Conservation (phyloP, 1,140 invertebrate species). For the Drosophila orena region DNA sequence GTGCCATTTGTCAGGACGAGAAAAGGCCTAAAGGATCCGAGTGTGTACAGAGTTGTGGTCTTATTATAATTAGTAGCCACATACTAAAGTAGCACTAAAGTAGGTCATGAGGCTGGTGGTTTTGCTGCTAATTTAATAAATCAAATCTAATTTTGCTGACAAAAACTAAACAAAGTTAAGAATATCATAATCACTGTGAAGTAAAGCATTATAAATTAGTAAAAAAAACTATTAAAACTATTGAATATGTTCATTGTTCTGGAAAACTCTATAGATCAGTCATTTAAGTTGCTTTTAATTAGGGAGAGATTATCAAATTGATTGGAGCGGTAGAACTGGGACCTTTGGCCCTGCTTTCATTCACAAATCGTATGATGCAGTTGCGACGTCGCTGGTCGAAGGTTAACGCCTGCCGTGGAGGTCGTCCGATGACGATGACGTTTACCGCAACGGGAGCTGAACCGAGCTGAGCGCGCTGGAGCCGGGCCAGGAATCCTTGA, state of each 20-base stretch:
- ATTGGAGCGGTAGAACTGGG: background rate
- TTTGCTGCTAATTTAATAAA: background rate
- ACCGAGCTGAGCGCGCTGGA: conserved; percentile 7
- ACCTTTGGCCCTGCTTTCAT: conserved; percentile 46
- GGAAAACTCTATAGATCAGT: too few relatives aligned
- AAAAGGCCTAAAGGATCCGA: conserved; percentile 11
- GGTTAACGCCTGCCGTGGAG: conserved; percentile 70
- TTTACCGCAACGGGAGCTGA: conserved; percentile 37
- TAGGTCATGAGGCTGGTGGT: too few relatives aligned
- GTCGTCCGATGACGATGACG: conserved; percentile 65
- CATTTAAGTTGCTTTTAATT: background rate
- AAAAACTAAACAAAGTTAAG: too few relatives aligned
- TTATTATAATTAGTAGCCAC: conserved; percentile 21
- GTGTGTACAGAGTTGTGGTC: conserved; percentile 3
- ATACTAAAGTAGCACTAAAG: background rate
- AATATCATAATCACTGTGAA: too few relatives aligned
- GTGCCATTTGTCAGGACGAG: conserved; percentile 32
- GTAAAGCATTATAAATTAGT: too few relatives aligned
- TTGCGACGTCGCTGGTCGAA: conserved; percentile 42
- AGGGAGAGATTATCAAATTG: background rate
- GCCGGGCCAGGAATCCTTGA: conserved; percentile 65
- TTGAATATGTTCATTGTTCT: too few relatives aligned
- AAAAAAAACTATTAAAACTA: too few relatives aligned
- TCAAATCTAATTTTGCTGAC: too few relatives aligned
- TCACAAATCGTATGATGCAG: conserved; percentile 57